phyloP scores from a whole-genome alignment of 2,888 invertebrate species.

The Limnephilus rhombicus region DNA sequence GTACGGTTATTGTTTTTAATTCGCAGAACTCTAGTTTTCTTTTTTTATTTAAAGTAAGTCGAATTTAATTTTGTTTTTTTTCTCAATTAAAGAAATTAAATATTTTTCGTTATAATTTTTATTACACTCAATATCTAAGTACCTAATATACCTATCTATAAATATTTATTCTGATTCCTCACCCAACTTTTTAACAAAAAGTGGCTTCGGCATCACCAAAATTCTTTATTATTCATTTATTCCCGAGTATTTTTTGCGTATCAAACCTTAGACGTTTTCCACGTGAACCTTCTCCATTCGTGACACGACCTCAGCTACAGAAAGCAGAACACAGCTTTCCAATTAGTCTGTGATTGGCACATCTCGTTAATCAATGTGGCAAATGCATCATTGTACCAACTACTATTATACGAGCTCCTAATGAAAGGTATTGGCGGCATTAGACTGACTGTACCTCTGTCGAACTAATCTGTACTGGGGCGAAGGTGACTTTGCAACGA shows the following conservation, averaged over 20 bases:
- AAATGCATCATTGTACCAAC: constrained; percentile 61
- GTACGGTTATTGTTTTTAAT: no score
- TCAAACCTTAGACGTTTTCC: background rate
- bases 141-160: no score
- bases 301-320: constrained; percentile 28
- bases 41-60: no score
- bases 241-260: background rate
- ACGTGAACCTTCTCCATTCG: constrained; percentile 1
- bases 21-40: no score
- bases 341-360: constrained; percentile 79
- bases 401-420: background rate
- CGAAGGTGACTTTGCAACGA: background rate
- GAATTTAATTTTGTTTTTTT: no score
- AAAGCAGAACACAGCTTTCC: constrained; percentile 76
- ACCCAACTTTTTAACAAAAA: no score
- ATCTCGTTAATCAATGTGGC: constrained; percentile 74
- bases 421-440: background rate
- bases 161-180: no score
- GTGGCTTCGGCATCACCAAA: no score
- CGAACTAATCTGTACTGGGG: background rate
- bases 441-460: background rate
- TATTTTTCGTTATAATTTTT: no score
- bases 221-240: no score
- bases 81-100: no score
- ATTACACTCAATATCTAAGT: no score